phyloP scores from a whole-genome alignment of 1,140 invertebrate species.

The Aphaenogaster ashmeadi region DNA sequence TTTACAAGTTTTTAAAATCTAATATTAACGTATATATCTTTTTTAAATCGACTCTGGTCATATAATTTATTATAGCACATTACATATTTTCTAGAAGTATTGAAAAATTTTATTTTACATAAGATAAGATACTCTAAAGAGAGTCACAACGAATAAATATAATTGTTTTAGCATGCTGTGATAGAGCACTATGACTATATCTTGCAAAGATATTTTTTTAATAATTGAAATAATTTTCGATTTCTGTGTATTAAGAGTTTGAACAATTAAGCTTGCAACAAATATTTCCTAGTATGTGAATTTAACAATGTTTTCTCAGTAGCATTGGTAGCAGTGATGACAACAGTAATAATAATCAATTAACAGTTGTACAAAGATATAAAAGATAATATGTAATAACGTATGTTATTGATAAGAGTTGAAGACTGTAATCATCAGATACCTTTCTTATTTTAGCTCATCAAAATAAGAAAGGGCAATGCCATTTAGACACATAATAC shows the following conservation, averaged over 20 bases:
- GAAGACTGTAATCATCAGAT: conserved; percentile 51
- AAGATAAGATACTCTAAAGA: not conserved
- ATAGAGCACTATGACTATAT: conserved; percentile 34
- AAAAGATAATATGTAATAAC: conserved; percentile 10
- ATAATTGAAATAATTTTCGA: not conserved
- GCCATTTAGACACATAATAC: not conserved
- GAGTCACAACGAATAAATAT: not conserved
- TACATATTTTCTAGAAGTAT: not conserved
- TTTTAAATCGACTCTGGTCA: not conserved
- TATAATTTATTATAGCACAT: not conserved
- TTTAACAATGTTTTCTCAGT: conserved; percentile 2
- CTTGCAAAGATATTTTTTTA: conserved; percentile 16
- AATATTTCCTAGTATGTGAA: conserved; percentile 12
- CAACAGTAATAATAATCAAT: not conserved
- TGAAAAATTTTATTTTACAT: not conserved
- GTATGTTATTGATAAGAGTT: conserved; percentile 38
- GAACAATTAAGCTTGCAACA: not conserved
- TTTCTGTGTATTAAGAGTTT: conserved; percentile 14
- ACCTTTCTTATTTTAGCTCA: not conserved
- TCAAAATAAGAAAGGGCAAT: conserved; percentile 9
- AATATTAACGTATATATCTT: not conserved
- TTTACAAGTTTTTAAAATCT: conserved; percentile 27
- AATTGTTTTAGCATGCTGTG: conserved; percentile 42
- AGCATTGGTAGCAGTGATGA: not conserved
- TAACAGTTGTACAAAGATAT: conserved; percentile 26